A percentile compares a stretch with the other conserved stretches of the same genome.
Conservation (phyloP, 2,113 vertebrate species). For the Erinaceus europaeus region DNA sequence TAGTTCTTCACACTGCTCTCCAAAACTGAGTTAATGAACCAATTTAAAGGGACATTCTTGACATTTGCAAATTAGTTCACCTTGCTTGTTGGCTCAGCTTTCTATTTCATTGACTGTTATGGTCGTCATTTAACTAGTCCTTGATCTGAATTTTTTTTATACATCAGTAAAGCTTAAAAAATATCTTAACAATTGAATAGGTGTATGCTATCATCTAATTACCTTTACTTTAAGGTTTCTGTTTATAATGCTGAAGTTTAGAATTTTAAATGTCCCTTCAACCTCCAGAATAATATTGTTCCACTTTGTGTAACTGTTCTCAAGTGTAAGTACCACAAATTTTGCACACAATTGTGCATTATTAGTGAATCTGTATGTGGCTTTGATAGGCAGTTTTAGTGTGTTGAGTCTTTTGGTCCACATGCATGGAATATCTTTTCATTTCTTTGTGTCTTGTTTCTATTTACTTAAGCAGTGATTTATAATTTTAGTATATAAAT, state of each 20-base stretch:
- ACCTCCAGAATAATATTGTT: not conserved
- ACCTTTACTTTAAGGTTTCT: not conserved
- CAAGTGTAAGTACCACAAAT: not conserved
- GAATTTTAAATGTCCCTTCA: not conserved
- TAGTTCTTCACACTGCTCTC: conserved; percentile 65
- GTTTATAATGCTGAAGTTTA: not conserved
- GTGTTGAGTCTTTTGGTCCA: no score
- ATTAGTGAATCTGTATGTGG: not conserved
- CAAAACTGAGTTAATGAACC: conserved; percentile 72
- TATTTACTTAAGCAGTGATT: no score
- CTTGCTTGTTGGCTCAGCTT: conserved; percentile 56
- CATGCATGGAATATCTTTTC: no score
- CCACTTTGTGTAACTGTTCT: not conserved
- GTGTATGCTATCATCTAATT: not conserved
- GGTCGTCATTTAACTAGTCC: conserved; percentile 35
- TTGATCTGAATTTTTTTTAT: conserved; percentile 32
- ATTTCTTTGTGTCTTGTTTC: no score
- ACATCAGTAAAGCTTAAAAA: conserved; percentile 42
- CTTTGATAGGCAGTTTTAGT: not conserved
- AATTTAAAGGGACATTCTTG: conserved; percentile 71
- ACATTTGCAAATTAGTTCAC: conserved; percentile 72
- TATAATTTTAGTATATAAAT: no score
- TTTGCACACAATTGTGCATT: not conserved
- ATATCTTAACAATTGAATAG: conserved; percentile 47
- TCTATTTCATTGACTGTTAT: conserved; percentile 4